phyloP scores from a whole-genome alignment of 2,888 invertebrate genomes.

The Sipha maydis region DNA sequence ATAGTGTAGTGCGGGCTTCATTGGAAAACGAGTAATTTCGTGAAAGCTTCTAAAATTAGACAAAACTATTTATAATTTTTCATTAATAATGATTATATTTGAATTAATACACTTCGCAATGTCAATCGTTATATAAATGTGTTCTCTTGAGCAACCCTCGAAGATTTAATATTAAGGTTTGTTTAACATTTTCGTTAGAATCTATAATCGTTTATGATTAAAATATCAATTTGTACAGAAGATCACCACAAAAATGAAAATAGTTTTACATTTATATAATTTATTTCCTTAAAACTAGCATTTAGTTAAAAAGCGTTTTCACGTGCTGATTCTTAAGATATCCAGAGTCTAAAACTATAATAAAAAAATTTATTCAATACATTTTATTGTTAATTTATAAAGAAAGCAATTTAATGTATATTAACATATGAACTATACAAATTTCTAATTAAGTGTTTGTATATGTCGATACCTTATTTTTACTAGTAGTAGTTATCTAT shows the following conservation, averaged over 20 bases:
- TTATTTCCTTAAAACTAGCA: no score
- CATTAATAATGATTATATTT: background rate
- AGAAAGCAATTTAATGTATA: background rate
- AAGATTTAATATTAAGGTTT: background rate
- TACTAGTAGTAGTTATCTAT: no score
- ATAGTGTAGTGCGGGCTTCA: background rate
- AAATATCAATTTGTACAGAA: no score
- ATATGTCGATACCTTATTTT: no score
- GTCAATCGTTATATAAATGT: background rate
- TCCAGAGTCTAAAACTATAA: background rate
- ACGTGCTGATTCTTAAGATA: no score
- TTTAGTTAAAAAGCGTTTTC: background rate
- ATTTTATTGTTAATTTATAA: background rate
- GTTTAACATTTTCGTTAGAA: no score
- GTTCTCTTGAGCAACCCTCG: background rate
- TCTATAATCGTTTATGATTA: no score
- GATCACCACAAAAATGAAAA: no score
- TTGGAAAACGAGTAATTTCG: background rate
- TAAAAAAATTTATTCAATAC: background rate
- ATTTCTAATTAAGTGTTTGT: background rate
- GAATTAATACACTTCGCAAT: background rate
- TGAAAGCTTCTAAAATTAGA: conserved; percentile 1
- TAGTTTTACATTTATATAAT: no score
- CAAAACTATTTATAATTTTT: conserved; percentile 9
- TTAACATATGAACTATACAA: background rate